Conservation (phyloP, 2,113 vertebrate genomes). For the Apistogramma diplotaenia region DNA sequence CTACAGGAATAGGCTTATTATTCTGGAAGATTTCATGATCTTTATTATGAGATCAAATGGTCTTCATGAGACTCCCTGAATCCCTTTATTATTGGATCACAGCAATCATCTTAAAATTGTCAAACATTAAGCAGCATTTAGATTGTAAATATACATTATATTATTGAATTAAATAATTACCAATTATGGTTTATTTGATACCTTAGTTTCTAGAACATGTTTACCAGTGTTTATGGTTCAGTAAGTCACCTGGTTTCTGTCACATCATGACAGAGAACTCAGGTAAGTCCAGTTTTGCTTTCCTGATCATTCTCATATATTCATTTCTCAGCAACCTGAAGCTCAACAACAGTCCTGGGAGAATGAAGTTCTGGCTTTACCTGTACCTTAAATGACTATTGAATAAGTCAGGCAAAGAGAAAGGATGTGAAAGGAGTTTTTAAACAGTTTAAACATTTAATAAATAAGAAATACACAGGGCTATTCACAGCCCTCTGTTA, state of each 20-base stretch:
- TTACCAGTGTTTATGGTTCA: background rate
- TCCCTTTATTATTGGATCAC: background rate
- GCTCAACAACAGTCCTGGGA: background rate
- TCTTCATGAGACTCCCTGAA: no score
- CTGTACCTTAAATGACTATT: background rate
- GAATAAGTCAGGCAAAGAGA: background rate
- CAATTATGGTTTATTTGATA: background rate
- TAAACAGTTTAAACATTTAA: no score
- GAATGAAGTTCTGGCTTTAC: background rate
- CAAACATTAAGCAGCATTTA: background rate
- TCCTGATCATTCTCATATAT: constrained; percentile 1
- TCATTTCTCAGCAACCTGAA: background rate
- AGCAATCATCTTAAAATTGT: background rate
- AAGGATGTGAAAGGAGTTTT: no score
- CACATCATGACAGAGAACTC: background rate
- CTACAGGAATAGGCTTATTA: background rate
- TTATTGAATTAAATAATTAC: background rate
- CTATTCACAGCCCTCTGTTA: no score
- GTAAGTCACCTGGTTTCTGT: background rate
- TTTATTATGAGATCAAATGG: background rate
- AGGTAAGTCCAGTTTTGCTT: constrained; percentile 4
- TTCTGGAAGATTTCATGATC: background rate
- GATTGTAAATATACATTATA: background rate
- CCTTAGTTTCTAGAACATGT: background rate
- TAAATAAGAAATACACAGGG: no score